Evolutionary conservation across 2,797 vertebrate species (phyloP).

Genomic region (Rhinophrynus dorsalis): DNA sequence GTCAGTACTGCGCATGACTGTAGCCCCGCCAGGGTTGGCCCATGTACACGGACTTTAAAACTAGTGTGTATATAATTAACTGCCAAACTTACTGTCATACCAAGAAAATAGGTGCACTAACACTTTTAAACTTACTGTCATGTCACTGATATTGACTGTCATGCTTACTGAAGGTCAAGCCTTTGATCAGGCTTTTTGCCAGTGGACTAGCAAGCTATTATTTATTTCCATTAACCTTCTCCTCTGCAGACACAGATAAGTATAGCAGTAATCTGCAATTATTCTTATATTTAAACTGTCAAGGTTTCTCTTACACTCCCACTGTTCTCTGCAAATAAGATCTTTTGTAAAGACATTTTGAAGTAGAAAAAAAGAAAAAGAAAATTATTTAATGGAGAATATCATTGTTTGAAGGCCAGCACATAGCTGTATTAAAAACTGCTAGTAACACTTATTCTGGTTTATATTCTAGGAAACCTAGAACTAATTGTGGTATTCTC

Average conservation of each 20-base stretch:
- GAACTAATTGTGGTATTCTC: slow-evolving; percentile 7
- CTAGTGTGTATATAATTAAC: too few relatives aligned
- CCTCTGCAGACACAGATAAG: slow-evolving; percentile 48
- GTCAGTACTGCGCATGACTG: too few relatives aligned
- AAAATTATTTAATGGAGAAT: slow-evolving; percentile 4
- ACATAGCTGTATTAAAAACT: not conserved
- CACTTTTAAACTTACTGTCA: too few relatives aligned
- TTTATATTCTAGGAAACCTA: slow-evolving; percentile 4
- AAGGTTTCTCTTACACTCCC: slow-evolving; percentile 52
- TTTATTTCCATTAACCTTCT: slow-evolving; percentile 57
- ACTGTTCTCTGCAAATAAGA: not conserved
- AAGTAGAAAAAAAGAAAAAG: not conserved
- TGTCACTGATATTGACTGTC: too few relatives aligned
- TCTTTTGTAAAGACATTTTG: not conserved
- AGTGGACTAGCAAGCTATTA: slow-evolving; percentile 53
- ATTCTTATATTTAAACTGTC: slow-evolving; percentile 59
- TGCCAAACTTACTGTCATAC: too few relatives aligned
- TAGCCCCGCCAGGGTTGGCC: too few relatives aligned
- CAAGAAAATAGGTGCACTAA: too few relatives aligned
- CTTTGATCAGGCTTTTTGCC: slow-evolving; percentile 54
- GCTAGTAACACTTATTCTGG: slow-evolving; percentile 1
- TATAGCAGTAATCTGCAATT: slow-evolving; percentile 55
- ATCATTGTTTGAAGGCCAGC: not conserved
- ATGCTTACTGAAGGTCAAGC: slow-evolving; percentile 56
- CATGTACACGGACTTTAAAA: too few relatives aligned